phyloP scores from a whole-genome alignment of 1,140 invertebrate species.

The Diachasma alloeum region DNA sequence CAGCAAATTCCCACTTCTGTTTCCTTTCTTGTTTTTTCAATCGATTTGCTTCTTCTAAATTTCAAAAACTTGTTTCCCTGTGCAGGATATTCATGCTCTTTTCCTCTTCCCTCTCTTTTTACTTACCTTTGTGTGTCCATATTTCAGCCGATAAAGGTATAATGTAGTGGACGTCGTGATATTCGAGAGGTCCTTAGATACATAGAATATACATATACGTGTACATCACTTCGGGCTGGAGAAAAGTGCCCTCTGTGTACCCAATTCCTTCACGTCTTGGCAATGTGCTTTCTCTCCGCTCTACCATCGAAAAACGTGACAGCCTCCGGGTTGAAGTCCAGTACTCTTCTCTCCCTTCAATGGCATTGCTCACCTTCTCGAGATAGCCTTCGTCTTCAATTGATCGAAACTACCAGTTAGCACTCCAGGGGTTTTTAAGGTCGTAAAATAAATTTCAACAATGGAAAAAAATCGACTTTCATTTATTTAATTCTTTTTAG shows the following conservation, averaged over 20 bases:
- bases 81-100: constrained; percentile 19
- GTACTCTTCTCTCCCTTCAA: background rate
- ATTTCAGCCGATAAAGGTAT: constrained; percentile 53
- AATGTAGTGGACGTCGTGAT: constrained; percentile 43
- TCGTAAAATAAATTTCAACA: background rate
- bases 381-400: constrained; percentile 1
- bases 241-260: constrained; percentile 25
- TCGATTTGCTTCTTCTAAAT: too few relatives aligned
- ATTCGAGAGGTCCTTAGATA: constrained; percentile 35
- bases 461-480: background rate
- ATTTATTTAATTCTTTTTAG: too few relatives aligned
- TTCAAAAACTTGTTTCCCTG: too few relatives aligned
- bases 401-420: constrained; percentile 13
- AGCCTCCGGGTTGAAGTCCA: background rate
- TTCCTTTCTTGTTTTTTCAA: too few relatives aligned
- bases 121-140: constrained; percentile 39
- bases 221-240: constrained; percentile 14
- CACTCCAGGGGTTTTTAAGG: background rate
- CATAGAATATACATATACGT: constrained; percentile 24
- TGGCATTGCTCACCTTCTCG: background rate
- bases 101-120: constrained; percentile 12
- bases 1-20: too few relatives aligned
- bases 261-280: constrained; percentile 21
- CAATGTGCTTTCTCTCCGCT: constrained; percentile 19
- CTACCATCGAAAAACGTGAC: constrained; percentile 25